These are phyloP conservation scores for Sapayoa aenigma DNA, from an alignment of 2,113 vertebrate species.

Conservation along the genomic window DNA sequence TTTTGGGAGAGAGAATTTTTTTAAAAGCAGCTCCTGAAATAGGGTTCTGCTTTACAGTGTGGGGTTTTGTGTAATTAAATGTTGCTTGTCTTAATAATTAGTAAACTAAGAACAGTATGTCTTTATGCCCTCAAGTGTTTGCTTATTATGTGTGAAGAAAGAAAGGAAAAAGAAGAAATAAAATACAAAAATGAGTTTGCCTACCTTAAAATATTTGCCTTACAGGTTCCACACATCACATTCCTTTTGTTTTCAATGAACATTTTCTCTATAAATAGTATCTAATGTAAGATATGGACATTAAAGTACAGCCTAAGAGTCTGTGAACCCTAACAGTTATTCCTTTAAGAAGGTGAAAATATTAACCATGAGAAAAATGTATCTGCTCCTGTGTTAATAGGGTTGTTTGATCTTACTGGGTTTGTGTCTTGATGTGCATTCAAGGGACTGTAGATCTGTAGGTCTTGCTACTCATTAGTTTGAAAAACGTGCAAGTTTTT, in stretches of 20 bases:
- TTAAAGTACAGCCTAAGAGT: background rate
- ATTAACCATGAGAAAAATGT: background rate
- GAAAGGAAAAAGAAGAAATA: background rate
- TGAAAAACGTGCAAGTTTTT: background rate
- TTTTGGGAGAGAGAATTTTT: background rate
- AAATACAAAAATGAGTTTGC: background rate
- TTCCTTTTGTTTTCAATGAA: background rate
- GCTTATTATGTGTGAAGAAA: background rate
- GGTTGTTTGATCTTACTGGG: background rate
- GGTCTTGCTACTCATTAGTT: background rate
- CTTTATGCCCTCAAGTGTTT: background rate
- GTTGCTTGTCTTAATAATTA: background rate
- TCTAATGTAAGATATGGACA: fast-evolving
- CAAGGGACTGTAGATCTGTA: background rate
- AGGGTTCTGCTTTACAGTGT: background rate
- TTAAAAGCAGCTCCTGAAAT: background rate
- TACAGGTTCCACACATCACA: background rate
- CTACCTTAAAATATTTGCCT: background rate
- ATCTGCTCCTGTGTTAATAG: background rate
- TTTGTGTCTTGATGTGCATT: background rate
- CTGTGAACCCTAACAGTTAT: background rate
- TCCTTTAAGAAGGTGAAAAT: background rate
- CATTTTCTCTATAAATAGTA: background rate
- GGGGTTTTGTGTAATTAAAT: background rate
- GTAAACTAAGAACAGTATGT: background rate